Evolutionary conservation across 2,888 invertebrate genomes (phyloP), one percentile per base, ranked within the genome.

Genomic region (Microchrysa polita): DNA sequence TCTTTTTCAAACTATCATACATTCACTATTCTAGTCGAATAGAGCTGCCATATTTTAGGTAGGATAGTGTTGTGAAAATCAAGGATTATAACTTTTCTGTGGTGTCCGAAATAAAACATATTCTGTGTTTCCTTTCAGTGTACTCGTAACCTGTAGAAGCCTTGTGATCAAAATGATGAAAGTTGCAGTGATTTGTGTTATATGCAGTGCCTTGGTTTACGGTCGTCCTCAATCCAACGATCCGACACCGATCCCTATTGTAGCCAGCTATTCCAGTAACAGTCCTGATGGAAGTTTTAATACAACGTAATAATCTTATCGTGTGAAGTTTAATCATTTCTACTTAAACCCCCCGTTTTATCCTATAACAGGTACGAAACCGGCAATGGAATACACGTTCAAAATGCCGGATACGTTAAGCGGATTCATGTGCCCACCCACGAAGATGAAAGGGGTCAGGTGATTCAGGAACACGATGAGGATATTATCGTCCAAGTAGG

Each of bases 361-460:
- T 65, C 60, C 9, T 27, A 55, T 57, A 67, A 40, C 79, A 93
- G 93, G 82, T 93, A 90, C 78, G 93, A 93, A 86, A 92, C 93
- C 20, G 92, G 90, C 2, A 92, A 93, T 81, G 93, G 93, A 74
- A 93, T 93, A 74, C 89, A 90, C 79, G 90, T 92, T 0, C 91
- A 92, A 84, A 92, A 92, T 83, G 87, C 87, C 55, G 91, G 92
- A 23, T 92, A 88, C 81, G 86, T 91, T 78, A 93, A 92, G 83
- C 87, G 88, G 75, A 82, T 89, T 52, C 86, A 88, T 9, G 84
- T 85, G 77, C 80, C 84, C 65, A 80, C 79, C 44, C 79, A 84
- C n/a, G 84, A 85, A 67, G 86, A 85, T 18, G 83, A 82, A 42
- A 83, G 84, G 2, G 86, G 84, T 1, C 83, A 84, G 16, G 80